A percentile compares a stretch with the other conserved stretches of the same genome.
These are phyloP conservation scores for Drosophila elegans DNA, from an alignment of 1,140 invertebrate species.

Conservation along the genomic window DNA sequence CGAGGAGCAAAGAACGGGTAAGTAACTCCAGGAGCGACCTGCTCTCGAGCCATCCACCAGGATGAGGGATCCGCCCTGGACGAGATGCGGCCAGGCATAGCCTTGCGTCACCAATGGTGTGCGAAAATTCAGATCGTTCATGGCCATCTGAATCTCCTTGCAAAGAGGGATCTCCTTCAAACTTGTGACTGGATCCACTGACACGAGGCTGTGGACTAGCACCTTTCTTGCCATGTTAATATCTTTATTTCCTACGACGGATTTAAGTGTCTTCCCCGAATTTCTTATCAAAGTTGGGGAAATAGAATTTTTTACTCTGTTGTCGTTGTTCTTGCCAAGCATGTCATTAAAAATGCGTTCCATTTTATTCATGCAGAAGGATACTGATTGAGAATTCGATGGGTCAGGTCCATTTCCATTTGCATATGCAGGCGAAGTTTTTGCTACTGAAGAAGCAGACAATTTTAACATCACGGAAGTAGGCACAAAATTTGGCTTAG, in stretches of 20 bases:
- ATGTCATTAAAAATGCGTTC: slow-evolving; percentile 12
- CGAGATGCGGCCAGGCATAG: slow-evolving; percentile 60
- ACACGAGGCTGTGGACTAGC: slow-evolving; percentile 32
- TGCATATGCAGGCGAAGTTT: background rate
- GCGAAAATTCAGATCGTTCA: slow-evolving; percentile 12
- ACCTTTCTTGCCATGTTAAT: background rate
- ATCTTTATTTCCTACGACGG: background rate
- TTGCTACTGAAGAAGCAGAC: too few relatives aligned
- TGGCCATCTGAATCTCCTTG: background rate
- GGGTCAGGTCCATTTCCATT: background rate
- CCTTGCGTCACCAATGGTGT: slow-evolving; percentile 11
- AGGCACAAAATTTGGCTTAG: background rate
- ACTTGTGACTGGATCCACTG: background rate
- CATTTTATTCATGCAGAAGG: background rate
- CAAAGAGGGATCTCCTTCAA: background rate
- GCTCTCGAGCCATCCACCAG: slow-evolving; percentile 17
- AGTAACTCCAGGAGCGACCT: slow-evolving; percentile 56
- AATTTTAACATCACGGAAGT: background rate
- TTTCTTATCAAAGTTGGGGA: background rate
- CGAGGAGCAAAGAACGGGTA: slow-evolving; percentile 43
- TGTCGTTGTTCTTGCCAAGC: background rate
- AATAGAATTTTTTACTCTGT: background rate
- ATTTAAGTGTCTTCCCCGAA: background rate
- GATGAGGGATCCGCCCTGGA: slow-evolving; percentile 28
- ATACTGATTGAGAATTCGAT: background rate